Percentiles rank a stretch among this genome's conserved stretches.
Conservation (phyloP, 2,113 vertebrate species). For the Sorex araneus region DNA sequence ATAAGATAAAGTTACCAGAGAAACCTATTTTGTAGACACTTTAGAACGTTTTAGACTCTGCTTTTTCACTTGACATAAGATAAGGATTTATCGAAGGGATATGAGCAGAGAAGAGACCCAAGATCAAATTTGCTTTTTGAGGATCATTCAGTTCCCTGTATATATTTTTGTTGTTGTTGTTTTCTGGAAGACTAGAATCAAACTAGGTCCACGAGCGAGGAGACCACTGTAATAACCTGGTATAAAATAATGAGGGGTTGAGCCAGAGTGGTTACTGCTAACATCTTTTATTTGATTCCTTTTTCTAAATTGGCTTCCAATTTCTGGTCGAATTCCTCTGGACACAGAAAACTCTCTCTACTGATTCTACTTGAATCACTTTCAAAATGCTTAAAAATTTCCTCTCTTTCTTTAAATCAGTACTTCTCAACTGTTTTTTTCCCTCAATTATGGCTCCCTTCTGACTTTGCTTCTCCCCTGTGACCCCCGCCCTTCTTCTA, state of each 20-base stretch:
- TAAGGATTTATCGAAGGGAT: background rate
- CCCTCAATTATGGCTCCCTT: too few relatives aligned
- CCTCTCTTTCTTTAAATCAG: background rate
- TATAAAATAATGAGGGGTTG: background rate
- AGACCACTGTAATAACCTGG: background rate
- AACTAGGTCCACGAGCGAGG: background rate
- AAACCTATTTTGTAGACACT: background rate
- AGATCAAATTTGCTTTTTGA: conserved; percentile 6
- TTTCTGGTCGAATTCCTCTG: conserved; percentile 28
- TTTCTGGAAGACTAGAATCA: background rate
- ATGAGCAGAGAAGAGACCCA: background rate
- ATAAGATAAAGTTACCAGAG: background rate
- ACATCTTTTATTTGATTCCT: background rate
- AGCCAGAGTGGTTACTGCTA: background rate
- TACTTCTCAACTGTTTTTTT: too few relatives aligned
- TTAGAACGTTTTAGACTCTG: background rate
- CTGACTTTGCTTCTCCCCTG: too few relatives aligned
- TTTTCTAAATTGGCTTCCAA: background rate
- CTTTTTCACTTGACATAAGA: background rate
- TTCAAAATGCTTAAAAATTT: background rate
- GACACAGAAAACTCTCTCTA: background rate
- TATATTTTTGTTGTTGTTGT: background rate
- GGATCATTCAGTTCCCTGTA: background rate
- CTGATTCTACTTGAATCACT: background rate
- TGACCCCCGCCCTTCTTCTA: too few relatives aligned